These are phyloP conservation scores for Cuniculus paca DNA, from an alignment of 2,797 vertebrate species.

Conservation along the genomic window DNA sequence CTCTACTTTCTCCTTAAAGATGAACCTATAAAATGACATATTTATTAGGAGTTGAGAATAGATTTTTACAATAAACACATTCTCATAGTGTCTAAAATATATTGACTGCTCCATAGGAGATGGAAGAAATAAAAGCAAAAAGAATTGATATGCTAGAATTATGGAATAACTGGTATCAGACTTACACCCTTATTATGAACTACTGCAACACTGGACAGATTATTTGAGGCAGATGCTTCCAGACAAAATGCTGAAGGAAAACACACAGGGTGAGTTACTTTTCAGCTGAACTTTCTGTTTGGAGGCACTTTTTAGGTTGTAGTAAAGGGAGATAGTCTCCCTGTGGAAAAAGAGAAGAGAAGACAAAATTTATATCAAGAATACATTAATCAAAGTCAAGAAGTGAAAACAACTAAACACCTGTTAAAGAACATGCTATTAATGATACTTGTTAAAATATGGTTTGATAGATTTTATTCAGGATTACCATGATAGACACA, in stretches of 20 bases:
- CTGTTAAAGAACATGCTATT: neutral
- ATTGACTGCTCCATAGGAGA: neutral
- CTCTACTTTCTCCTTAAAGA: neutral
- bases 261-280: neutral
- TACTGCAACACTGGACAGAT: neutral
- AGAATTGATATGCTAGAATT: neutral
- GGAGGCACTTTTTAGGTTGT: neutral
- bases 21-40: neutral
- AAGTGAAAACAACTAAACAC: neutral
- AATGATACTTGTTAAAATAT: neutral
- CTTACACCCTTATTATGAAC: constrained; percentile 14
- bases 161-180: neutral
- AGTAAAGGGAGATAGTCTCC: neutral
- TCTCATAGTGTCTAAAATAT: neutral
- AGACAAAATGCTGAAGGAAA: neutral
- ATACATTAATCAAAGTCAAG: constrained; percentile 3
- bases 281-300: constrained; percentile 19
- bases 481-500: neutral
- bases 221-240: neutral
- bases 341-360: neutral
- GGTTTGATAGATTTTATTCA: neutral
- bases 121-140: neutral
- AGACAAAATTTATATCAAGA: neutral
- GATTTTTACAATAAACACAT: neutral
- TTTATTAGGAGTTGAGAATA: neutral